These are phyloP conservation scores for Byasa hedistus DNA, from an alignment of 2,888 invertebrate species.

Conservation along the genomic window DNA sequence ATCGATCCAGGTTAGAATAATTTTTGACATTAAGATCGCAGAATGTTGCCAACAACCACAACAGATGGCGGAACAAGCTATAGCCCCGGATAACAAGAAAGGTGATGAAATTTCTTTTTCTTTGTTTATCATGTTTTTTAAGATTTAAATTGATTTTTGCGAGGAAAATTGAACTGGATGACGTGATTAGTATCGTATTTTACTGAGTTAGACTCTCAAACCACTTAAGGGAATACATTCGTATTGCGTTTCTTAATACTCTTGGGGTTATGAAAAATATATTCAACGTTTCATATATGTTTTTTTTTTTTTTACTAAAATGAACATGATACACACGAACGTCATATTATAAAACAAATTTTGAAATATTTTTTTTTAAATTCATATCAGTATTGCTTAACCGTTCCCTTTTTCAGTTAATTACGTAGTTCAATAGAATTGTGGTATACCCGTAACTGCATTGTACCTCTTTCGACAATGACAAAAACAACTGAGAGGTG, in stretches of 20 bases:
- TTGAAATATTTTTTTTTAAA: not conserved
- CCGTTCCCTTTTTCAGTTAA: not conserved
- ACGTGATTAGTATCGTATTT: conserved; percentile 14
- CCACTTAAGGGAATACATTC: conserved; percentile 9
- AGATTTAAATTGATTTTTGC: not conserved
- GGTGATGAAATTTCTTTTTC: too few relatives aligned
- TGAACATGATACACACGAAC: not conserved
- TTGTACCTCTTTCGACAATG: not conserved
- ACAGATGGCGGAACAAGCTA: too few relatives aligned
- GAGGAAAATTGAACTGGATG: not conserved
- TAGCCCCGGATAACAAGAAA: too few relatives aligned
- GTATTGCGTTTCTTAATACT: conserved; percentile 6
- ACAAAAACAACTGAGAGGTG: not conserved
- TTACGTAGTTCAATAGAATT: not conserved
- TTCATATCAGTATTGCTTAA: not conserved
- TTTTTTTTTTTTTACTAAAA: not conserved
- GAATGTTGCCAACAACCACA: too few relatives aligned
- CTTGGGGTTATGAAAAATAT: not conserved
- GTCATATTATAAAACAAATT: not conserved
- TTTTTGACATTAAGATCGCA: not conserved
- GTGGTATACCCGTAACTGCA: not conserved
- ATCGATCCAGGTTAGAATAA: not conserved
- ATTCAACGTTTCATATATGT: not conserved
- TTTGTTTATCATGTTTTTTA: not conserved
- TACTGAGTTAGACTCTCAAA: not conserved